Base-by-base conservation (phyloP, 2,797 vertebrate genomes). In the Brachyrhaphis roseni region DNA sequence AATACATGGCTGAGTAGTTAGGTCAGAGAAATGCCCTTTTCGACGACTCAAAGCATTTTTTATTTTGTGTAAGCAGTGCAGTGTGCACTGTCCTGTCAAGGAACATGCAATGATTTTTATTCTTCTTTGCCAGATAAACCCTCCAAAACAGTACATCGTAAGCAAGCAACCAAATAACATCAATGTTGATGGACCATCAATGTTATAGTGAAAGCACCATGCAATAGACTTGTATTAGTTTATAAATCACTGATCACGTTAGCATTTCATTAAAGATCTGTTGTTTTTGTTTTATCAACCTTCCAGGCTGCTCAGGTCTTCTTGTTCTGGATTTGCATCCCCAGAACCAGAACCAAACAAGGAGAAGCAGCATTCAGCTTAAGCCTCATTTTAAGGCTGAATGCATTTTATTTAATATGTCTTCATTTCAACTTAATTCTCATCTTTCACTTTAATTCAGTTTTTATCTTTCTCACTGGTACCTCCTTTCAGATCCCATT, bases 1-100 rank as follows among this genome's bases (percentile, higher is more conserved):
- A 91, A 89, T 86, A 74, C 82, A 73, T 86, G 86, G 75, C 84
- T 23, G 75, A 74, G 84, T 80, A 82, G 84, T 84, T 82, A 82
- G 84, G 80, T 86, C 57, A 2, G 78, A 71, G 82, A 77, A 90
- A 90, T 86, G 85, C 59, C 82, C 83, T 83, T 86, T 84, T 70
- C 82, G 88, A 86, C 82, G 74, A 46, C 81, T 70, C 73, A 51
- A 49, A 39, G 57, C 47, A 79, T 66, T 20, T 59, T 82, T 84
- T 79, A 76, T 78, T 51, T 46, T 73, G 31, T 82, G 64, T 55
- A 85, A 76, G 85, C 73, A 36, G 79, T 80, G 66, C 46, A 49
- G 71, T 62, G 1, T 72, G 47, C 76, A 84, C 84, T 86, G 78
- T 83, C 75, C 71, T 79, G 80, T 80, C 80, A 79, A 8, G 34